These are phyloP conservation scores for Dynastes grantii DNA, from an alignment of 2,888 invertebrate species.

Conservation along the genomic window DNA sequence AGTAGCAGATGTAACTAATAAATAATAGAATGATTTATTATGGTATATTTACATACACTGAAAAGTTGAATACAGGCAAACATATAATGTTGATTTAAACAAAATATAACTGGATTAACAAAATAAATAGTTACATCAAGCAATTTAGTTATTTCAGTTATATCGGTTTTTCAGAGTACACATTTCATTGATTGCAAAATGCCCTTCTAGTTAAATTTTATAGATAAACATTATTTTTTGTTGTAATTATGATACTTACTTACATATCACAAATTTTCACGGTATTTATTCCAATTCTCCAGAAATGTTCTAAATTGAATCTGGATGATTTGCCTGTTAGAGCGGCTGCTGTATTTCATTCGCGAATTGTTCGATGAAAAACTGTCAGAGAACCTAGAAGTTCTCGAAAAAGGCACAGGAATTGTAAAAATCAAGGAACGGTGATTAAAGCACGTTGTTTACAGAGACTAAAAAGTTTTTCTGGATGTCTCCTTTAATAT, in stretches of 20 bases:
- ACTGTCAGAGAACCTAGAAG: constrained; percentile 13
- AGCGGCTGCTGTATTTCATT: constrained; percentile 67
- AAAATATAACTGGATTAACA: too few species aligned
- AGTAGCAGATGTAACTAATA: too few species aligned
- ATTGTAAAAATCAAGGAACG: background rate
- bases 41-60: too few species aligned
- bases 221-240: background rate
- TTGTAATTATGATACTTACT: constrained; percentile 11
- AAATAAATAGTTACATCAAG: too few species aligned
- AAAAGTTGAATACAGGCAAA: too few species aligned
- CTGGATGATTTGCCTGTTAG: constrained; percentile 71
- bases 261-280: constrained; percentile 42
- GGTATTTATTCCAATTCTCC: constrained; percentile 51
- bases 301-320: constrained; percentile 72
- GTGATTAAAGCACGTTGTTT: background rate
- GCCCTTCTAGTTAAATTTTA: background rate
- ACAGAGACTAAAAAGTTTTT: constrained; percentile 29
- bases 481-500: constrained; percentile 40
- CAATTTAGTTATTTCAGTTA: too few species aligned
- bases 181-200: background rate
- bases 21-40: too few species aligned
- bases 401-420: constrained; percentile 12
- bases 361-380: constrained; percentile 54
- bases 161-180: too few species aligned
- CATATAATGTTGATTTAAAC: too few species aligned